Percentiles rank a stretch among this genome's conserved stretches.
Evolutionary conservation across 64 coral and sea anemone genomes (phyloP).

Genomic region (Pachyseris speciosa): DNA sequence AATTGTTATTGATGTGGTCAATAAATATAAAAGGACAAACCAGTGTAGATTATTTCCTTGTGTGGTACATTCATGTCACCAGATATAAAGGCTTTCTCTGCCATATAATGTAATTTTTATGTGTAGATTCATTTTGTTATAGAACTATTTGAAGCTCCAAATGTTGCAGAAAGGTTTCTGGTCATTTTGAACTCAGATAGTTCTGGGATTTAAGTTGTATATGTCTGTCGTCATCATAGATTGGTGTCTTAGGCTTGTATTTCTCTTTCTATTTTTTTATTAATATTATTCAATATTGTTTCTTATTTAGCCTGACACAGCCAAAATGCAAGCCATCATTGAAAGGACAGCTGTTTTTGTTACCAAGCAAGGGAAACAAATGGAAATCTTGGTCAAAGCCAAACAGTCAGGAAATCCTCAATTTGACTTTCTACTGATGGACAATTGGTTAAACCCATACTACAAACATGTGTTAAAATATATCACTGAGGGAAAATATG

Average conservation of each 20-base stretch:
- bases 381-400: conserved; percentile 99
- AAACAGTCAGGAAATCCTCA: conserved; percentile 99
- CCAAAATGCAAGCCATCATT: conserved; percentile 96
- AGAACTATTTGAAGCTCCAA: background rate
- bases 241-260: too few relatives aligned
- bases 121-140: background rate
- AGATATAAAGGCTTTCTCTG: background rate
- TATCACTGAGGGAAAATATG: conserved; percentile 77
- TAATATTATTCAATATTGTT: background rate
- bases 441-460: conserved; percentile 95
- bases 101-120: too few relatives aligned
- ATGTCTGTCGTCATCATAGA: too few relatives aligned
- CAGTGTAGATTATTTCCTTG: too few relatives aligned
- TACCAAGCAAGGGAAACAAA: conserved; percentile 89
- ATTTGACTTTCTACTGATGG: conserved; percentile 96
- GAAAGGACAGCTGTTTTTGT: conserved; percentile 94
- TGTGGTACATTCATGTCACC: too few relatives aligned
- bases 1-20: too few relatives aligned
- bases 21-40: too few relatives aligned
- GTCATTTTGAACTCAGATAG: too few relatives aligned
- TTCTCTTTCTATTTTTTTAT: background rate
- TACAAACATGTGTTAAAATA: conserved; percentile 89
- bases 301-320: conserved; percentile 84
- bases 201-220: background rate
- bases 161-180: background rate